phyloP scores from a whole-genome alignment of 2,797 vertebrate genomes.

The Antennarius maculatus region DNA sequence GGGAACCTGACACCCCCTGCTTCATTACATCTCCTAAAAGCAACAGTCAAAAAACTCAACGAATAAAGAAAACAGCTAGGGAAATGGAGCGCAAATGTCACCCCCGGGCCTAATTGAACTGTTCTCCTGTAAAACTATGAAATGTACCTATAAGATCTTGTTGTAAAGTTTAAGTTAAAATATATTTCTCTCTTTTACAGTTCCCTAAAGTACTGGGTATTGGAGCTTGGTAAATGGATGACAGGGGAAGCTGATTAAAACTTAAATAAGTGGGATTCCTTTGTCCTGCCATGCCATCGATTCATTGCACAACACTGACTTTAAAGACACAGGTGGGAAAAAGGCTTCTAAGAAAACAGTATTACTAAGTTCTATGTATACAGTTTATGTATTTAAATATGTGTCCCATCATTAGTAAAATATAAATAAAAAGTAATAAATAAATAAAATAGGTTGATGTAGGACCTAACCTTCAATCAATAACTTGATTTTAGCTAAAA shows the following conservation, averaged over 20 bases:
- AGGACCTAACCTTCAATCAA: too few relatives aligned
- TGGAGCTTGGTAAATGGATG: conserved; percentile 47
- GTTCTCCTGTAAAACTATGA: conserved; percentile 33
- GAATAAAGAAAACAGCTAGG: conserved; percentile 30
- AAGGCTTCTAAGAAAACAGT: not conserved
- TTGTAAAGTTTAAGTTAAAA: conserved; percentile 44
- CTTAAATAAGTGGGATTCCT: conserved; percentile 46
- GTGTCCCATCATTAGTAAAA: too few relatives aligned
- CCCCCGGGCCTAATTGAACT: conserved; percentile 46
- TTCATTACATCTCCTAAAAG: conserved; percentile 74
- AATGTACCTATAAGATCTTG: conserved; percentile 32
- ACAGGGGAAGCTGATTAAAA: conserved; percentile 58
- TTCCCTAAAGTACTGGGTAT: conserved; percentile 34
- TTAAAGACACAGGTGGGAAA: not conserved
- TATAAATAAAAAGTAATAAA: too few relatives aligned
- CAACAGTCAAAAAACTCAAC: conserved; percentile 40
- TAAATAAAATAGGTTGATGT: too few relatives aligned
- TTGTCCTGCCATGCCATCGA: conserved; percentile 1
- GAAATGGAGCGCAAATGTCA: conserved; percentile 27
- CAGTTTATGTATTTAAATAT: not conserved
- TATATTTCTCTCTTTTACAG: conserved; percentile 28
- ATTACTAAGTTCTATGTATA: not conserved
- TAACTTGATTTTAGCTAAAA: too few relatives aligned
- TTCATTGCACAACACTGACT: conserved; percentile 12
- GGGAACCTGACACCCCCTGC: conserved; percentile 61